These are phyloP conservation scores for Scaptomyza tumidula DNA, from an alignment of 2,888 invertebrate genomes.

Conservation along the genomic window DNA sequence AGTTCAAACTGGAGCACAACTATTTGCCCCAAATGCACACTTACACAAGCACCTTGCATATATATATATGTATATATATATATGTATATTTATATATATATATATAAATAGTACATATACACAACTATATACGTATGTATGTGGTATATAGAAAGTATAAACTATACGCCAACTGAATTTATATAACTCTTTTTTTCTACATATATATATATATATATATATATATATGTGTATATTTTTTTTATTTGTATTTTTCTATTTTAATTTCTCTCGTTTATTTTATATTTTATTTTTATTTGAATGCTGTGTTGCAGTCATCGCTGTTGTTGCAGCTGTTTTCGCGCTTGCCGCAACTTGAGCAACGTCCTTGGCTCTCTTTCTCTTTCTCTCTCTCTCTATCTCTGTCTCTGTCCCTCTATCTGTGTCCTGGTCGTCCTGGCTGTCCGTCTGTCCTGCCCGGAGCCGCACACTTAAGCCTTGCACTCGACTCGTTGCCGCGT, in stretches of 20 bases:
- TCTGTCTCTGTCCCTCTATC: background rate
- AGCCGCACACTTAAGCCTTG: conserved; percentile 63
- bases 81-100: too few relatives aligned
- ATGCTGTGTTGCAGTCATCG: conserved; percentile 32
- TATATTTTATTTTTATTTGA: conserved; percentile 34
- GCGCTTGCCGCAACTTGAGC: conserved; percentile 76
- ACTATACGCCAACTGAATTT: conserved; percentile 50
- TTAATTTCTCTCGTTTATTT: conserved; percentile 10
- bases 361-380: conserved; percentile 65
- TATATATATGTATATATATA: background rate
- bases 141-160: conserved; percentile 23
- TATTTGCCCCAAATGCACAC: conserved; percentile 76
- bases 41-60: conserved; percentile 23
- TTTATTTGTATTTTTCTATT: conserved; percentile 17
- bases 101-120: too few relatives aligned
- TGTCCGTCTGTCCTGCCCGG: conserved; percentile 34
- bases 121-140: conserved; percentile 3
- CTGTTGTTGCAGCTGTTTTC: conserved; percentile 62
- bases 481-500: conserved; percentile 47
- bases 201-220: background rate
- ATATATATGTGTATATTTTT: background rate
- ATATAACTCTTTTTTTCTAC: conserved; percentile 50
- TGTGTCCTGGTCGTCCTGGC: conserved; percentile 50
- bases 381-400: background rate
- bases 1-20: conserved; percentile 78